Evolutionary conservation across 2,113 vertebrate species (phyloP).

Genomic region (Pelodiscus sinensis): DNA sequence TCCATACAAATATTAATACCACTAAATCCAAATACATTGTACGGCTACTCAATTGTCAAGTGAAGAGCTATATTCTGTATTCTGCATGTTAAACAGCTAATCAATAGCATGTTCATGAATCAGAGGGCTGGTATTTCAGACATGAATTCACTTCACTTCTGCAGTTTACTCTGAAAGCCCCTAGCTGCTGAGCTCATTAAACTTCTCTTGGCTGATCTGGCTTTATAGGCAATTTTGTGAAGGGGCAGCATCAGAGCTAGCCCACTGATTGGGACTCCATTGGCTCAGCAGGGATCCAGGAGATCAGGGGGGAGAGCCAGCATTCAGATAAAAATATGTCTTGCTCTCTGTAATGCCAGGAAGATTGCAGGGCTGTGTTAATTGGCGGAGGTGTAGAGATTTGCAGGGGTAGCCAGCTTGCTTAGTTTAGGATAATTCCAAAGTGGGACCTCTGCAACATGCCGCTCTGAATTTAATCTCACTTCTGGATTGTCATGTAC

Average conservation of each 20-base stretch:
- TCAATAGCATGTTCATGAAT: constrained; percentile 55
- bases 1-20: background rate
- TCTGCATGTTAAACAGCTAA: constrained; percentile 55
- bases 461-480: constrained; percentile 68
- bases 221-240: constrained; percentile 76
- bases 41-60: constrained; percentile 20
- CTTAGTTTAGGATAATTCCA: constrained; percentile 69
- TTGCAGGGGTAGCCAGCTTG: constrained; percentile 54
- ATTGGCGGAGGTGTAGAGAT: constrained; percentile 67
- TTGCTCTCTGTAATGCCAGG: constrained; percentile 54
- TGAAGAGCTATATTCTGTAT: constrained; percentile 21
- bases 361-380: constrained; percentile 66
- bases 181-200: constrained; percentile 70
- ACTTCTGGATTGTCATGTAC: constrained; percentile 56
- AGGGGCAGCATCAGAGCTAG: constrained; percentile 74
- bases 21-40: background rate
- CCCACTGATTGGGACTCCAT: constrained; percentile 79
- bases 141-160: constrained; percentile 40
- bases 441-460: constrained; percentile 61
- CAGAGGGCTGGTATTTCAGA: constrained; percentile 56
- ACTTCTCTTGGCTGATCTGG: constrained; percentile 56
- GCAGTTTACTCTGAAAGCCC: constrained; percentile 47
- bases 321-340: constrained; percentile 64
- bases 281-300: constrained; percentile 74
- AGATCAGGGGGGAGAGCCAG: constrained; percentile 70